These are phyloP conservation scores for Varecia variegata DNA, from an alignment of 2,797 vertebrate species.

Conservation along the genomic window DNA sequence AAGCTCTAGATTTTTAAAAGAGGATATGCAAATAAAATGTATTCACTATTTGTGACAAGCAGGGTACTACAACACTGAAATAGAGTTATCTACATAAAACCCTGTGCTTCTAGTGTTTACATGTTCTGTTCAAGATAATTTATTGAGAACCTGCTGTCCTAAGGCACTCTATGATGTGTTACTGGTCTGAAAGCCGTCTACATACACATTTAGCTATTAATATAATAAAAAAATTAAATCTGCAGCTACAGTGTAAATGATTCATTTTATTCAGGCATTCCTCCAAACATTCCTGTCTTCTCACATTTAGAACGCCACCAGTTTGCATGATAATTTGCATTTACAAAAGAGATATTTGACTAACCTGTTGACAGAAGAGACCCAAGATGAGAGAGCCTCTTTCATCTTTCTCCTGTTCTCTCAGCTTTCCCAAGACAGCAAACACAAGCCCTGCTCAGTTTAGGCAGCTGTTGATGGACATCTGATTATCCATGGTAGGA, in stretches of 20 bases:
- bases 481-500: neutral
- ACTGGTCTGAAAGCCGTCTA: neutral
- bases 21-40: neutral
- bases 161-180: neutral
- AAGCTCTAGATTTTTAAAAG: neutral
- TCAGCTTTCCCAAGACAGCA: conserved; percentile 57
- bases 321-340: conserved; percentile 55
- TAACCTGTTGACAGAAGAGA: conserved; percentile 68
- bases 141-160: neutral
- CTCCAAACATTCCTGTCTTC: conserved; percentile 49
- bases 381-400: conserved; percentile 64
- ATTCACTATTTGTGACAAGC: neutral
- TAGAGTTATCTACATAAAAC: neutral
- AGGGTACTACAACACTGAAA: neutral
- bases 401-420: conserved; percentile 67
- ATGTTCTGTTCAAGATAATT: neutral
- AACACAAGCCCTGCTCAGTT: conserved; percentile 22
- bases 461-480: conserved; percentile 52
- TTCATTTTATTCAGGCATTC: neutral
- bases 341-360: conserved; percentile 66
- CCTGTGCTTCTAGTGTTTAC: neutral
- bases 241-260: neutral
- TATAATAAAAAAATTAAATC: neutral
- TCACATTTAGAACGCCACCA: conserved; percentile 66
- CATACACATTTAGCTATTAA: neutral